phyloP scores from a whole-genome alignment of 2,888 invertebrate genomes.

The Polydesmus complanatus region DNA sequence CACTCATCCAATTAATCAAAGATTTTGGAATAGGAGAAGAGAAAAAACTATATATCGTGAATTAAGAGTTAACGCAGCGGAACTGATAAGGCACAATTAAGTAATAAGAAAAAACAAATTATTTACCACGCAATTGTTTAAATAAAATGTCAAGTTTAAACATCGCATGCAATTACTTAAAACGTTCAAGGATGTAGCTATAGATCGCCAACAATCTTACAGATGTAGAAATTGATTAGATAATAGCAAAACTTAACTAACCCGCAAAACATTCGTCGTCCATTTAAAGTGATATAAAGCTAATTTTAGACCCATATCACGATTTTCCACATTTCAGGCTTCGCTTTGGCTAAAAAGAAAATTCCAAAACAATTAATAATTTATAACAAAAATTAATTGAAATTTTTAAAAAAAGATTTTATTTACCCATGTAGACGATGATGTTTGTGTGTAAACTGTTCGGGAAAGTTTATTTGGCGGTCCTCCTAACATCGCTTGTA shows the following conservation, averaged over 20 bases:
- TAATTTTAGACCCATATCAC: slow-evolving; percentile 5
- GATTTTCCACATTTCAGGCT: slow-evolving; percentile 15
- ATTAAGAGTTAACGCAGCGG: slow-evolving; percentile 3
- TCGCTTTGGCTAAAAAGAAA: slow-evolving; percentile 16
- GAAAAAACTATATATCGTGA: slow-evolving; percentile 4
- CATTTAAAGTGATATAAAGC: not conserved
- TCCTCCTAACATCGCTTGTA: slow-evolving; percentile 17
- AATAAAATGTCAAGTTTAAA: no score
- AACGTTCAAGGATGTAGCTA: not conserved
- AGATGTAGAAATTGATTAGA: no score
- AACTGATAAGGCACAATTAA: no score
- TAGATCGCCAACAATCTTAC: no score
- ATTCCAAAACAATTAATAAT: slow-evolving; percentile 7
- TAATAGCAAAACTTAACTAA: no score
- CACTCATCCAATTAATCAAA: not conserved
- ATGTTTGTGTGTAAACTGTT: slow-evolving; percentile 18
- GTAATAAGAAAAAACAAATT: not conserved
- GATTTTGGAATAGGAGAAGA: not conserved
- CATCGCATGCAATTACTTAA: not conserved
- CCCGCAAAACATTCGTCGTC: not conserved
- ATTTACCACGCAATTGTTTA: no score
- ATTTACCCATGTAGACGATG: not conserved
- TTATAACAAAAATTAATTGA: not conserved
- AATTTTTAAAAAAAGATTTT: no score
- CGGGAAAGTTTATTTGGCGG: slow-evolving; percentile 15